Conservation (phyloP, 2,888 invertebrate genomes). For the Catocala nupta region DNA sequence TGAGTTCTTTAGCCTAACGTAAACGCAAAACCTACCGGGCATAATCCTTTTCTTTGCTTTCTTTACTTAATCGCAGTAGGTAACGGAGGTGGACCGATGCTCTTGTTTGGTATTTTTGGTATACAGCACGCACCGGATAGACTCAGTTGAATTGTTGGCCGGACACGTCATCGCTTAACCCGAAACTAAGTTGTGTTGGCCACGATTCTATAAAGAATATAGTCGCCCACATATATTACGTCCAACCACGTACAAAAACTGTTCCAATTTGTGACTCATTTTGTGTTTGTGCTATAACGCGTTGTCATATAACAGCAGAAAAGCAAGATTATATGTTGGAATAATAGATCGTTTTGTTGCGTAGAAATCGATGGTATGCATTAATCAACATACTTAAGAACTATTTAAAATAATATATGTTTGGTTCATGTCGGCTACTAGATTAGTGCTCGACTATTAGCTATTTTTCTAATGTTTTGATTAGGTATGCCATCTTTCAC, state of each 20-base stretch:
- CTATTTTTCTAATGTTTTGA: no score
- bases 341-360: slow-evolving; percentile 22
- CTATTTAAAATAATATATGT: slow-evolving; percentile 28
- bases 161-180: slow-evolving; percentile 36
- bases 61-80: slow-evolving; percentile 14
- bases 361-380: slow-evolving; percentile 31
- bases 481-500: no score
- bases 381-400: slow-evolving; percentile 3
- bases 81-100: slow-evolving; percentile 7
- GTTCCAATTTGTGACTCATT: slow-evolving; percentile 1
- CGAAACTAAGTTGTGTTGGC: background rate
- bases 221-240: background rate
- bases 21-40: slow-evolving; percentile 1
- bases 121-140: slow-evolving; percentile 41
- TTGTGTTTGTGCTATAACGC: slow-evolving; percentile 3
- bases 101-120: slow-evolving; percentile 29
- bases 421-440: slow-evolving; percentile 5
- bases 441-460: no score
- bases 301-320: slow-evolving; percentile 3
- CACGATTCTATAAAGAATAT: slow-evolving; percentile 1
- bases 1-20: background rate
- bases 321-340: slow-evolving; percentile 7
- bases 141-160: slow-evolving; percentile 50
- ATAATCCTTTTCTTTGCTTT: slow-evolving; percentile 6
- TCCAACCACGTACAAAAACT: background rate